Evolutionary conservation across 2,797 vertebrate species (phyloP), one percentile per base, ranked within the genome.

Genomic region (Cetoscarus ocellatus): DNA sequence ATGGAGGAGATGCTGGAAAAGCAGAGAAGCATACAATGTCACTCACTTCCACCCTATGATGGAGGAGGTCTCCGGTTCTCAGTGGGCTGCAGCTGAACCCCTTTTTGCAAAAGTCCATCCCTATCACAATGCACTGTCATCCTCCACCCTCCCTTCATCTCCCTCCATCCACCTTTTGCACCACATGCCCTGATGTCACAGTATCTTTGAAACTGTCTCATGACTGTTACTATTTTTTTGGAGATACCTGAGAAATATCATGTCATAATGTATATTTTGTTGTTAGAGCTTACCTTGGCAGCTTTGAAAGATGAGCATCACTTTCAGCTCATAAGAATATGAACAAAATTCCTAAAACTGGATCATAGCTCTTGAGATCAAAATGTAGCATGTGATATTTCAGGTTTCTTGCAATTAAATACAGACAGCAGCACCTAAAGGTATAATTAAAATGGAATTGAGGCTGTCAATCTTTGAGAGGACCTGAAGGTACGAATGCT

Each of bases 381-480:
- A 76, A 86, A 71, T 58, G 58, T 47, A 60, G 44, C 71, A 49
- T 80, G 71, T 68, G 67, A 82, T 78, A 74, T 77, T 78, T 85
- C 61, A 86, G 66, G 76, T 84, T 73, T 82, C 89, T 84, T 75
- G 79, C 77, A 87, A 90, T 90, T 87, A 87, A 83, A 75, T 65
- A 81, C 65, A 85, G 81, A 87, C 62, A 86, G 74, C 58, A 72
- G 66, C 75, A 88, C 89, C 88, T 90, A 70, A 86, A 92, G 89
- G 84, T 80, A 69, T 85, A 89, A 89, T 91, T 90, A 85, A 90
- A 90, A 89, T 76, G 27, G 87, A 90, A 89, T 73, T 77, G 87
- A 86, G 84, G 76, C 79, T 79, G 84, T 67, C 87, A 88, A 75
- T 90, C 86, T 85, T 70, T 70, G 66, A 42, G 44, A 72, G 44